These are phyloP conservation scores for Seriola aureovittata DNA, from an alignment of 2,113 vertebrate species.

Conservation along the genomic window DNA sequence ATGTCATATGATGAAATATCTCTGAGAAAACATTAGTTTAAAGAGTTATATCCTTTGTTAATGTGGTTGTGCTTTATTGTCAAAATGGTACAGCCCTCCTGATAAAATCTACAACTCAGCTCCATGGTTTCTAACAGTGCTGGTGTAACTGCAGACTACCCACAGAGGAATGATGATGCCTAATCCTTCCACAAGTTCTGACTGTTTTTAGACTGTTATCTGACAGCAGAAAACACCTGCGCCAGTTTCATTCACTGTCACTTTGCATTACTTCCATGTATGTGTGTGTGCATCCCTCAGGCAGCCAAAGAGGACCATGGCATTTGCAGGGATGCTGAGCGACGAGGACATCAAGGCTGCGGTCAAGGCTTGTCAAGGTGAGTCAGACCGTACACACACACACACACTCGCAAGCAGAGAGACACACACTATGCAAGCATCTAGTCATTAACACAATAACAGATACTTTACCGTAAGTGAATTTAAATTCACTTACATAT, in stretches of 20 bases:
- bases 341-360: conserved; percentile 81
- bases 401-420: not conserved
- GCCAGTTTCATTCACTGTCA: conserved; percentile 54
- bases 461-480: not conserved
- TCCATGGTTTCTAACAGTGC: conserved; percentile 1
- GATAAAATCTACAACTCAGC: conserved; percentile 13
- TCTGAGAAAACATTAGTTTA: not conserved
- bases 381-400: conserved; percentile 50
- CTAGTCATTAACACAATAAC: not conserved
- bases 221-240: conserved; percentile 45
- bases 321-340: conserved; percentile 83
- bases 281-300: conserved; percentile 53
- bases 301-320: conserved; percentile 76
- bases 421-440: conserved; percentile 13
- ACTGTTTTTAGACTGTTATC: conserved; percentile 10
- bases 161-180: not conserved
- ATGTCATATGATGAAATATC: not conserved
- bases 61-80: not conserved
- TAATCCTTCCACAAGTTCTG: conserved; percentile 2
- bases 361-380: conserved; percentile 84
- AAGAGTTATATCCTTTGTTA: not conserved
- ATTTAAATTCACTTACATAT: conserved; percentile 16
- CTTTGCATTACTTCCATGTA: conserved; percentile 39
- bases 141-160: conserved; percentile 8
- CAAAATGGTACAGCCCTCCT: conserved; percentile 23